Evolutionary conservation across 2,888 invertebrate genomes (phyloP).

Genomic region (Amitus sp.): DNA sequence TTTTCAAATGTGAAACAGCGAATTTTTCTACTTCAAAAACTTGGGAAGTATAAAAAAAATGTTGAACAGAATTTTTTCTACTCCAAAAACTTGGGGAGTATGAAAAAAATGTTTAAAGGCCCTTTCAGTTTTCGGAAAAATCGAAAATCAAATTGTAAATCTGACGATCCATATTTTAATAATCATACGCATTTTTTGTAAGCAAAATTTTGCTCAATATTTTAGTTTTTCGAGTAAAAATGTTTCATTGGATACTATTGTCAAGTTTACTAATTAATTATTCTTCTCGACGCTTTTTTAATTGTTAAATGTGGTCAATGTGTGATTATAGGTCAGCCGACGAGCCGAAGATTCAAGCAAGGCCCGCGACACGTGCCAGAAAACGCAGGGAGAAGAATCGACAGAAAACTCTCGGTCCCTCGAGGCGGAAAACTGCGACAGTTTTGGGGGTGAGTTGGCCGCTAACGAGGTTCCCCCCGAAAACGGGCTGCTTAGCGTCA

Average conservation of each 20-base stretch:
- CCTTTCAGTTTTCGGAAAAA: too few species aligned
- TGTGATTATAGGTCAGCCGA: constrained; percentile 75
- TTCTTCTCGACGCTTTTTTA: too few species aligned
- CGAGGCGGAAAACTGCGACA: constrained; percentile 57
- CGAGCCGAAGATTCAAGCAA: constrained; percentile 82
- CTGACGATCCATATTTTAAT: too few species aligned
- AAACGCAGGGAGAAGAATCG: constrained; percentile 70
- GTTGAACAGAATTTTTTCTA: neutral
- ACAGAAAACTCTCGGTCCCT: constrained; percentile 56
- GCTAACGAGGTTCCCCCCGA: constrained; percentile 44
- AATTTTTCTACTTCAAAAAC: too few species aligned
- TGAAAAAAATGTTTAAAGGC: neutral
- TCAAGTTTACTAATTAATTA: too few species aligned
- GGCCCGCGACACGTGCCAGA: constrained; percentile 81
- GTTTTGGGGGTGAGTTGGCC: constrained; percentile 62
- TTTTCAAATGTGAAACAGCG: too few species aligned
- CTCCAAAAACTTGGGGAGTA: too few species aligned
- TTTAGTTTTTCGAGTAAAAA: too few species aligned
- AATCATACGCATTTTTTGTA: too few species aligned
- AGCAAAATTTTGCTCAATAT: too few species aligned
- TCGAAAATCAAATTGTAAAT: neutral
- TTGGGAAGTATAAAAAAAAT: neutral
- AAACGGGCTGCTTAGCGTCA: constrained; percentile 54
- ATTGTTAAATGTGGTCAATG: too few species aligned
- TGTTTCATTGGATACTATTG: too few species aligned